Percentiles rank a stretch among this genome's conserved stretches.
Evolutionary conservation across 53 echinoderm and acorn worm species (phyloP).

Genomic region (Stichopus horrens): DNA sequence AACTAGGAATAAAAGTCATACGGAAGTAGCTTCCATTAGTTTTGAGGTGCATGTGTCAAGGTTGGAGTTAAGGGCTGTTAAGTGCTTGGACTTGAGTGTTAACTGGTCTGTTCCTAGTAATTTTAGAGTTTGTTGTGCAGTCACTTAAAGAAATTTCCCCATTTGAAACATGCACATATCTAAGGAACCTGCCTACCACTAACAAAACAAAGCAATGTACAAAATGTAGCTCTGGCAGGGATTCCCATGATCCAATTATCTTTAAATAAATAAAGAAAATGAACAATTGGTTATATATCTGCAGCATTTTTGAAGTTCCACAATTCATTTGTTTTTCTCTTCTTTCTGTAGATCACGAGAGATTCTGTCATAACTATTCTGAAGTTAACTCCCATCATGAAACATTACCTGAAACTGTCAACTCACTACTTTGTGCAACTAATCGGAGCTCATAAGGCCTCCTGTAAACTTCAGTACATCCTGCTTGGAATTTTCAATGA

Average conservation of each 20-base stretch:
- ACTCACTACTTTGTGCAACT: conserved; percentile 67
- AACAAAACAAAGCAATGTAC: too few relatives aligned
- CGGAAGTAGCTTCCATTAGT: too few relatives aligned
- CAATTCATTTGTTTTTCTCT: neutral
- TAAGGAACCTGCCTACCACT: too few relatives aligned
- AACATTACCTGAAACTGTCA: conserved; percentile 81
- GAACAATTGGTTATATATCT: neutral
- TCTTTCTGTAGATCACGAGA: neutral
- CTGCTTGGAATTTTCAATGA: conserved; percentile 91
- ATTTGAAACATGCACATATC: too few relatives aligned
- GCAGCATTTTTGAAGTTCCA: neutral
- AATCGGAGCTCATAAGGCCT: conserved; percentile 76
- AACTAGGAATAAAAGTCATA: too few relatives aligned
- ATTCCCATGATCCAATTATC: neutral
- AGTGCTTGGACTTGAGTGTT: too few relatives aligned
- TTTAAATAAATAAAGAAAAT: neutral
- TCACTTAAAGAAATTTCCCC: too few relatives aligned
- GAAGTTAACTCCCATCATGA: conserved; percentile 81
- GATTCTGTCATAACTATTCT: conserved; percentile 36
- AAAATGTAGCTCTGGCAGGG: neutral
- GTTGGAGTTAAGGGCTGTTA: too few relatives aligned
- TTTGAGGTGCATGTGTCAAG: too few relatives aligned
- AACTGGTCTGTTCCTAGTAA: too few relatives aligned
- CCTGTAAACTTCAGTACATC: conserved; percentile 81
- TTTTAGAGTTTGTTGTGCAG: too few relatives aligned